Evolutionary conservation across 2,113 vertebrate species (phyloP), one percentile per base, ranked within the genome.

Genomic region (Ellobius talpinus): DNA sequence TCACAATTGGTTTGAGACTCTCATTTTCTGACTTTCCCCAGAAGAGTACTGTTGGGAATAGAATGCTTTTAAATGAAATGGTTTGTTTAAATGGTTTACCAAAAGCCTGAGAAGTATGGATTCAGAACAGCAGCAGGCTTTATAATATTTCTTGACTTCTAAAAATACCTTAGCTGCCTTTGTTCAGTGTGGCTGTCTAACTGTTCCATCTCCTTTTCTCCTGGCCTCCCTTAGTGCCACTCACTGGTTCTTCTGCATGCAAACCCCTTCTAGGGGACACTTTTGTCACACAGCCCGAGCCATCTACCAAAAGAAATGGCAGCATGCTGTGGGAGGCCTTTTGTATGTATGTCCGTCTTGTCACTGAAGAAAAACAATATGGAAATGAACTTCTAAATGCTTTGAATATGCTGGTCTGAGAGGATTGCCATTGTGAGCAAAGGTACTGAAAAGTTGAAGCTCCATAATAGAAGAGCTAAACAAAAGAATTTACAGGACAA

Each of bases 101-200:
- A 45, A 42, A 16, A 42, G 1, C 4, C 9, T 6, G 1, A 42
- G n/a, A 2, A 39, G 0, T 63, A 13, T 84, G 19, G 12, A 61
- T 39, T 14, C 26, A 17, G 55, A 61, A 61, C 36, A 63, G 55
- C 79, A 61, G 7, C 0, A 3, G 36, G 7, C 12, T 39, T 61
- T 61, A 33, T 82, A 39, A 26, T 42, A 7, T 84, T 8, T 9
- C 79, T 61, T 65, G 24, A 65, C 24, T 84, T 63, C n/a, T 84
- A 84, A 84, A 84, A 84, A 61, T 63, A 61, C 55, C 23, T 29
- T 13, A 2, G 3, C 23, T 39, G 55, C 55, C 55, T 61, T 63
- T 84, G 58, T 84, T 42, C 24, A 31, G n/a, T 68, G 4, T 19
- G 24, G 12, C 36, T 61, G 23, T 39, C 6, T 82, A 61, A 39